Conservation (phyloP, 2,888 invertebrate genomes). For the Schizaphis graminum region DNA sequence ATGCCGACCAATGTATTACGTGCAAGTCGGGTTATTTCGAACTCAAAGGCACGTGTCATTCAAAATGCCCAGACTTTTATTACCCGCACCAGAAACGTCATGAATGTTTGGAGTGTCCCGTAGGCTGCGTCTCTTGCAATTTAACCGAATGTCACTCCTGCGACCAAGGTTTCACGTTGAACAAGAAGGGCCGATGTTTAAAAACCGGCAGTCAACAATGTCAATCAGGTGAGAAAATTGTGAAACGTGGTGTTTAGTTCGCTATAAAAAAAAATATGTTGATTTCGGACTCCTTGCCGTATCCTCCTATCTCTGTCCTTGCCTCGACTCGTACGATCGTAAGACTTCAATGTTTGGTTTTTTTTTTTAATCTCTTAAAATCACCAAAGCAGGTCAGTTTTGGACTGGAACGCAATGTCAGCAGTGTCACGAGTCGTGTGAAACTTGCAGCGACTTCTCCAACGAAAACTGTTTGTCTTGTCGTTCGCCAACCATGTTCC, state of each 20-base stretch:
- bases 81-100: slow-evolving; percentile 84
- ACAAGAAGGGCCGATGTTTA: slow-evolving; percentile 82
- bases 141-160: slow-evolving; percentile 82
- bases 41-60: slow-evolving; percentile 80
- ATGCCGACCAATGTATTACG: slow-evolving; percentile 84
- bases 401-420: slow-evolving; percentile 80
- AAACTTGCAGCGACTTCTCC: slow-evolving; percentile 85
- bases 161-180: slow-evolving; percentile 81
- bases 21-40: slow-evolving; percentile 82
- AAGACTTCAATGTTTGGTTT: not conserved
- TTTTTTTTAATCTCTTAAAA: no score
- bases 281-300: not conserved
- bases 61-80: slow-evolving; percentile 80
- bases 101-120: slow-evolving; percentile 84
- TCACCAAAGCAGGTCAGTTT: slow-evolving; percentile 77
- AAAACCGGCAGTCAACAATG: slow-evolving; percentile 81
- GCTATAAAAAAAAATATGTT: not conserved
- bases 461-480: slow-evolving; percentile 83
- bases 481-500: slow-evolving; percentile 77
- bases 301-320: no score
- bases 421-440: slow-evolving; percentile 83
- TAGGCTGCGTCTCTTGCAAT: slow-evolving; percentile 83
- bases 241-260: not conserved
- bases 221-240: slow-evolving; percentile 73
- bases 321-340: not conserved